Conservation (phyloP, 2,797 vertebrate genomes). For the Arctocebus calabarensis region DNA sequence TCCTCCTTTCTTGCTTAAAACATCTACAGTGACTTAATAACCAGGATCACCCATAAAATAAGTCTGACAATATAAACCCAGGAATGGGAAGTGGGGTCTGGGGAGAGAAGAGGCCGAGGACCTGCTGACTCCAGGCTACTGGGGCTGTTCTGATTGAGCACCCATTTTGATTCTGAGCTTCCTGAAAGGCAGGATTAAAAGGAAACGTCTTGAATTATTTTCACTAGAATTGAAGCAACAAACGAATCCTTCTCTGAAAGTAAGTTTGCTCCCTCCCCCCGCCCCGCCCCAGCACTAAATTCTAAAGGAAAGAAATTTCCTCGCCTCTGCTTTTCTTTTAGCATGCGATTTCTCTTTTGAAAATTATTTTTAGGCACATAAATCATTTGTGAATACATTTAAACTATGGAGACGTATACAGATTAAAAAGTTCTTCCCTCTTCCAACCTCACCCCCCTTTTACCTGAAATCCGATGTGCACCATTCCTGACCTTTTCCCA, state of each 20-base stretch:
- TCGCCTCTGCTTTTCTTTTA: conserved; percentile 16
- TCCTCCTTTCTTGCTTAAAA: conserved; percentile 62
- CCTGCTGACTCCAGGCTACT: background rate
- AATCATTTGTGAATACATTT: conserved; percentile 38
- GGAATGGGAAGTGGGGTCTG: conserved; percentile 18
- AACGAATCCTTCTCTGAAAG: conserved; percentile 36
- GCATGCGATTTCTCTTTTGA: conserved; percentile 38
- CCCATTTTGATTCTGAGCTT: background rate
- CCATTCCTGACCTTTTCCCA: background rate
- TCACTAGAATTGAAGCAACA: conserved; percentile 59
- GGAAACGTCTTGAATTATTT: conserved; percentile 52
- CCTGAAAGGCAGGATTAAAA: conserved; percentile 51
- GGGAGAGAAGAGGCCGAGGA: background rate
- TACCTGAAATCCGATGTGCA: background rate
- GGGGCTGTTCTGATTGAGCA: background rate
- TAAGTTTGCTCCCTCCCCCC: background rate
- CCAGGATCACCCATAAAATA: conserved; percentile 60
- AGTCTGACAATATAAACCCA: conserved; percentile 55
- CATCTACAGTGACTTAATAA: conserved; percentile 42
- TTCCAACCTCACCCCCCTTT: background rate
- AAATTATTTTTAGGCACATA: conserved; percentile 15
- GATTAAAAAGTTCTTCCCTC: conserved; percentile 14
- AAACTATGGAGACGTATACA: background rate
- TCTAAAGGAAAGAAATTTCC: conserved; percentile 54
- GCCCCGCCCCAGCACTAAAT: background rate